A percentile compares a stretch with the other conserved stretches of the same genome.
phyloP scores from a whole-genome alignment of 2,797 vertebrate species.

The Mionectes olivaceus region DNA sequence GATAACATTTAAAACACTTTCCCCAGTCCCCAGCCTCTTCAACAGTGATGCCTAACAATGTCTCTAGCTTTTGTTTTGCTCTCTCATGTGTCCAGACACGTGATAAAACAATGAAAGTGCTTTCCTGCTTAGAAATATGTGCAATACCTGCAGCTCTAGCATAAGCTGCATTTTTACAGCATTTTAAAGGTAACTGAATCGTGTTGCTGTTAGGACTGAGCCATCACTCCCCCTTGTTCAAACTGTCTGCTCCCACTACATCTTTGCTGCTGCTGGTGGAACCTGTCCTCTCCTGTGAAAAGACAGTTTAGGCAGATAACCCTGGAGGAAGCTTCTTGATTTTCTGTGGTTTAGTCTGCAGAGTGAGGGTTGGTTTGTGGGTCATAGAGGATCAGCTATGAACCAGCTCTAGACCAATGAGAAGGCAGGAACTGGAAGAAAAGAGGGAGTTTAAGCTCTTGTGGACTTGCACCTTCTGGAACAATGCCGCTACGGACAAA shows the following conservation, averaged over 20 bases:
- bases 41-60: background rate
- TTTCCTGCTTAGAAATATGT: background rate
- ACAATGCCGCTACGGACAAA: background rate
- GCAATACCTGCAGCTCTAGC: background rate
- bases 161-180: background rate
- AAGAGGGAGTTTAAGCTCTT: background rate
- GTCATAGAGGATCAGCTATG: accelerated
- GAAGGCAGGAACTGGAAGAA: background rate
- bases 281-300: accelerated
- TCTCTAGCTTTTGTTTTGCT: background rate
- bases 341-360: background rate
- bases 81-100: background rate
- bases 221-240: background rate
- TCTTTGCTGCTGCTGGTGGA: background rate
- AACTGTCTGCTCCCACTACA: background rate
- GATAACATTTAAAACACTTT: background rate
- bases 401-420: background rate
- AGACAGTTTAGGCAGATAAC: background rate
- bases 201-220: background rate
- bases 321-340: background rate
- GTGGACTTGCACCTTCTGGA: background rate
- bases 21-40: background rate
- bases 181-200: background rate
- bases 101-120: background rate
- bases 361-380: background rate